Evolutionary conservation across 2,113 vertebrate species (phyloP).

Genomic region (Pelodiscus sinensis): DNA sequence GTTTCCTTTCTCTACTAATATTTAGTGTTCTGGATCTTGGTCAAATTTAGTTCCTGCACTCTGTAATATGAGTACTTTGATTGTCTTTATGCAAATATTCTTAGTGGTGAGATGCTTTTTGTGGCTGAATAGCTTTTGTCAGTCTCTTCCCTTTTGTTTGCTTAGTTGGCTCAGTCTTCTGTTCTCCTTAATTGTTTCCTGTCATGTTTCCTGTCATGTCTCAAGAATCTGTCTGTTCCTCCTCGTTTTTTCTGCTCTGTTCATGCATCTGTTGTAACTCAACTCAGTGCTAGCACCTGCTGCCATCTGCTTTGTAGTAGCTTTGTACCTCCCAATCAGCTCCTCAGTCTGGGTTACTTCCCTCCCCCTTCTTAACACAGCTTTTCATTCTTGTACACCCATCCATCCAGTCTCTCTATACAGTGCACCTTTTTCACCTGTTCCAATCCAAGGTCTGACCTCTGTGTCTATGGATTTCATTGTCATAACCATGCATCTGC

Average conservation of each 20-base stretch:
- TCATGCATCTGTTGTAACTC: rapidly evolving
- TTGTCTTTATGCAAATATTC: no score
- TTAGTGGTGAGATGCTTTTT: not conserved
- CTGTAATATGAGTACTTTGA: not conserved
- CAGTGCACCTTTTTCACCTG: not conserved
- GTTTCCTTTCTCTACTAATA: not conserved
- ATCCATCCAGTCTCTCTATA: rapidly evolving
- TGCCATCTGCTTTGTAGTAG: not conserved
- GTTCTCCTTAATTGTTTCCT: not conserved
- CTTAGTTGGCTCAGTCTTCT: no score
- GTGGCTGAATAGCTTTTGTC: not conserved
- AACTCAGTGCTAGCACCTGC: not conserved
- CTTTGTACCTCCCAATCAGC: not conserved
- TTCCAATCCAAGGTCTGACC: not conserved
- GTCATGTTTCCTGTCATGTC: not conserved
- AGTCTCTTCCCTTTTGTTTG: not conserved
- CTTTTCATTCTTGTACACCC: not conserved
- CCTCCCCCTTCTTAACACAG: not conserved
- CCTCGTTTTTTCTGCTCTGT: not conserved
- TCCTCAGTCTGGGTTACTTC: rapidly evolving
- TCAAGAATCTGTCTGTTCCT: rapidly evolving
- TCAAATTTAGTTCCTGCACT: not conserved
- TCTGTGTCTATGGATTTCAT: rapidly evolving
- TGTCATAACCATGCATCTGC: rapidly evolving
- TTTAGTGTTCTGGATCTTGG: not conserved